Conservation (phyloP, 2,797 vertebrate species). For the Onychomys arenicola region DNA sequence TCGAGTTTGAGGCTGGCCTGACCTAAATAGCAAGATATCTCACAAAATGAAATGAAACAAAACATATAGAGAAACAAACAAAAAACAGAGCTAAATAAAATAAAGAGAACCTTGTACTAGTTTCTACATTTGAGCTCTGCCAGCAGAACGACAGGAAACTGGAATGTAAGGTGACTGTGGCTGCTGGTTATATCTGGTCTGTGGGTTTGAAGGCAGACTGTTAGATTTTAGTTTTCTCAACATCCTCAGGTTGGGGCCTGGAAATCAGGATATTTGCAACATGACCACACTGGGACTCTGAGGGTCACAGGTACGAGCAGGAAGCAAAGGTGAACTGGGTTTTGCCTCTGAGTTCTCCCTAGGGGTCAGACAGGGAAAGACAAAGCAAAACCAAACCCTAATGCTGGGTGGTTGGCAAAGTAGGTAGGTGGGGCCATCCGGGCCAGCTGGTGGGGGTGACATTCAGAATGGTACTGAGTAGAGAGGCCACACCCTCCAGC, state of each 20-base stretch:
- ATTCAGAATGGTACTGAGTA: neutral
- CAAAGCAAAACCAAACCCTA: neutral
- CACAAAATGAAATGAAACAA: neutral
- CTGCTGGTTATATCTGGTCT: neutral
- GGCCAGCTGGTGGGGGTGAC: neutral
- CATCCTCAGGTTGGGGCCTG: neutral
- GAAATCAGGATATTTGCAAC: neutral
- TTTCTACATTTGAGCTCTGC: slow-evolving; percentile 2
- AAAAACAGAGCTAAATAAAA: neutral
- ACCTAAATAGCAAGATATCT: neutral
- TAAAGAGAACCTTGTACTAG: neutral
- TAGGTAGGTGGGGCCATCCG: neutral
- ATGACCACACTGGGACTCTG: neutral
- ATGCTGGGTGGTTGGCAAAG: neutral
- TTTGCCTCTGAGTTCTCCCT: neutral
- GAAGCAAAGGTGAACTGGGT: neutral
- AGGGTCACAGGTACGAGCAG: neutral
- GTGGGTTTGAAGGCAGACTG: neutral
- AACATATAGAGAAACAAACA: neutral
- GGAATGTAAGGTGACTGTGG: neutral
- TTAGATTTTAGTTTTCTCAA: neutral
- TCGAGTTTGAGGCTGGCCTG: neutral
- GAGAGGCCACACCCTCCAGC: neutral
- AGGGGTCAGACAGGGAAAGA: neutral
- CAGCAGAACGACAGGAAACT: neutral